Evolutionary conservation across 2,797 vertebrate genomes (phyloP).

Genomic region (Siniperca scherzeri): DNA sequence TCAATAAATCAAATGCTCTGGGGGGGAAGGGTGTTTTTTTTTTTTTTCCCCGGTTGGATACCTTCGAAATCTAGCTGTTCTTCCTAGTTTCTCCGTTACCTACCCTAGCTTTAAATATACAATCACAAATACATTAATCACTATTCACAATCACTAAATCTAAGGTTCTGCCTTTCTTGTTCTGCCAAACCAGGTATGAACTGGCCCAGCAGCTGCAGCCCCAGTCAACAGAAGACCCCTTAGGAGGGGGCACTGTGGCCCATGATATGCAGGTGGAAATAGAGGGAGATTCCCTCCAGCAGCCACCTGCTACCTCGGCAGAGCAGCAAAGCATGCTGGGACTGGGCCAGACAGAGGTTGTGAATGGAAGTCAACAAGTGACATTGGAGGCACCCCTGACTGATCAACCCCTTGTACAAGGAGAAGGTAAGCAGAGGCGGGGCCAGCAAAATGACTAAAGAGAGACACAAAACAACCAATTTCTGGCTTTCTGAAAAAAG

Average conservation of each 20-base stretch:
- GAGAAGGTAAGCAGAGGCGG: conserved; percentile 85
- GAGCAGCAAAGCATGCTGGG: conserved; percentile 91
- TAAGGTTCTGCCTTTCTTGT: background rate
- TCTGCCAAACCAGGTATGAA: conserved; percentile 89
- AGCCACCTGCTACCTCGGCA: conserved; percentile 71
- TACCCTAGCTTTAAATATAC: background rate
- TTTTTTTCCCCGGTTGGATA: too few species aligned
- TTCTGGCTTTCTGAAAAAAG: background rate
- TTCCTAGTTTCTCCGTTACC: too few species aligned
- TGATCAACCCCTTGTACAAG: conserved; percentile 89
- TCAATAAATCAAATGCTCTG: too few species aligned
- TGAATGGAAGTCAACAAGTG: conserved; percentile 88
- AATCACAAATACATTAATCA: background rate
- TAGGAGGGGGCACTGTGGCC: conserved; percentile 85
- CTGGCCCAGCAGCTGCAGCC: conserved; percentile 95
- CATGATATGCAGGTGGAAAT: conserved; percentile 93
- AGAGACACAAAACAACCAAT: background rate
- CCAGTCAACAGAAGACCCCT: conserved; percentile 85
- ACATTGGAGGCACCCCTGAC: conserved; percentile 87
- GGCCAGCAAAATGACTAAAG: background rate
- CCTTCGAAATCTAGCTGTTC: too few species aligned
- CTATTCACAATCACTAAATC: background rate
- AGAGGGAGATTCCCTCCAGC: conserved; percentile 87
- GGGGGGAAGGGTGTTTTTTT: too few species aligned
- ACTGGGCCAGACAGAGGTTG: conserved; percentile 89